Conservation (phyloP, 2,888 invertebrate species). For the Copidosoma aretas region DNA sequence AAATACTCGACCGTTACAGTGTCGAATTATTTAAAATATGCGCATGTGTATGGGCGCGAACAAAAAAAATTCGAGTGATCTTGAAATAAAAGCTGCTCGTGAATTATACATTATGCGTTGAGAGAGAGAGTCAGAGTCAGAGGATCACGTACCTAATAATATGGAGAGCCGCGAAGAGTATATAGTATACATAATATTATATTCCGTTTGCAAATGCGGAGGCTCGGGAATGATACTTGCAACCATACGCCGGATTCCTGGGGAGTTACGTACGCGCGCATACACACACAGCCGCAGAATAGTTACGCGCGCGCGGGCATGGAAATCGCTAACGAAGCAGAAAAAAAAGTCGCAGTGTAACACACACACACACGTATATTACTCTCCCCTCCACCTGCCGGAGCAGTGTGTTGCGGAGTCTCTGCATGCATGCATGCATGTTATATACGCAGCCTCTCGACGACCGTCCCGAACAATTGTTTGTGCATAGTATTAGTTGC, state of each 20-base stretch:
- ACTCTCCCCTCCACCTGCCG: neutral
- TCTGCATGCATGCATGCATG: too few species aligned
- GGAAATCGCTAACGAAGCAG: constrained; percentile 29
- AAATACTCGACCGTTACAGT: too few species aligned
- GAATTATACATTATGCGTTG: neutral
- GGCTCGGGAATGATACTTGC: too few species aligned
- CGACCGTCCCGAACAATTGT: constrained; percentile 8
- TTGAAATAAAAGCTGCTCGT: too few species aligned
- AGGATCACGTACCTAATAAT: too few species aligned
- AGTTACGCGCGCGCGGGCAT: neutral
- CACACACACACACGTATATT: constrained; percentile 3
- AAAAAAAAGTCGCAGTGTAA: constrained; percentile 1
- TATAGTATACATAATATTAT: too few species aligned
- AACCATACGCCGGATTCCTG: constrained; percentile 19
- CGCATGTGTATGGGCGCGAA: too few species aligned
- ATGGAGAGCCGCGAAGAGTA: too few species aligned
- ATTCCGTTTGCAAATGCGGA: too few species aligned
- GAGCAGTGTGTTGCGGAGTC: too few species aligned
- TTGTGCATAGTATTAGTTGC: constrained; percentile 6
- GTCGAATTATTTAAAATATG: too few species aligned
- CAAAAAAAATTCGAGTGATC: too few species aligned
- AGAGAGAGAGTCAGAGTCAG: neutral
- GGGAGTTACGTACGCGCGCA: constrained; percentile 10
- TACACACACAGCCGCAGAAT: neutral
- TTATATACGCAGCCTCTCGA: neutral